Percentiles rank a stretch among this genome's conserved stretches.
phyloP scores from a whole-genome alignment of 2,113 vertebrate species.

The Tiliqua scincoides region DNA sequence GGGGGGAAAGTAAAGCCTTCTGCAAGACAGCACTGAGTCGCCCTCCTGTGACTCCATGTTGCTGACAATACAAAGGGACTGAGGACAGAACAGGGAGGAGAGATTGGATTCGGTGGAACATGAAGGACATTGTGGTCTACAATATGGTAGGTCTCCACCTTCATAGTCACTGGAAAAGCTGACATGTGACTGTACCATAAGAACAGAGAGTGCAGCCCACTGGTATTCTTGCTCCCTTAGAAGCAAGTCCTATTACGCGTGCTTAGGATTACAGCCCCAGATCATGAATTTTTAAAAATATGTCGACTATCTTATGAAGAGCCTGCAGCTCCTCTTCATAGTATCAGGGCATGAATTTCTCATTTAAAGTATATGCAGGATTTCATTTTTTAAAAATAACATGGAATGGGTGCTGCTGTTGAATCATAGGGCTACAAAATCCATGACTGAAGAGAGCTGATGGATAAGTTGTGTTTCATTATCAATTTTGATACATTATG shows the following conservation, averaged over 20 bases:
- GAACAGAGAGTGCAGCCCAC: background rate
- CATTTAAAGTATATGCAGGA: background rate
- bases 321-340: background rate
- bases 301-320: accelerated
- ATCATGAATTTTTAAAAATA: background rate
- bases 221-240: background rate
- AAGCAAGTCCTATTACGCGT: background rate
- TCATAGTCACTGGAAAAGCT: background rate
- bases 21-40: background rate
- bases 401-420: background rate
- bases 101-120: background rate
- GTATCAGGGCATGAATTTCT: background rate
- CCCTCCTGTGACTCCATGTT: background rate
- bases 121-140: background rate
- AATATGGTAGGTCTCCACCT: background rate
- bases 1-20: background rate
- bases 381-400: background rate
- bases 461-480: background rate
- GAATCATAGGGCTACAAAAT: background rate
- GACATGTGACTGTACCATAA: background rate
- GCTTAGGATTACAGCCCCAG: background rate
- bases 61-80: background rate
- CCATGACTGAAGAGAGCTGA: background rate
- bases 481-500: background rate
- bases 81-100: background rate